These are phyloP conservation scores for Zaprionus lineosus DNA, from an alignment of 2,888 invertebrate species.

Conservation along the genomic window DNA sequence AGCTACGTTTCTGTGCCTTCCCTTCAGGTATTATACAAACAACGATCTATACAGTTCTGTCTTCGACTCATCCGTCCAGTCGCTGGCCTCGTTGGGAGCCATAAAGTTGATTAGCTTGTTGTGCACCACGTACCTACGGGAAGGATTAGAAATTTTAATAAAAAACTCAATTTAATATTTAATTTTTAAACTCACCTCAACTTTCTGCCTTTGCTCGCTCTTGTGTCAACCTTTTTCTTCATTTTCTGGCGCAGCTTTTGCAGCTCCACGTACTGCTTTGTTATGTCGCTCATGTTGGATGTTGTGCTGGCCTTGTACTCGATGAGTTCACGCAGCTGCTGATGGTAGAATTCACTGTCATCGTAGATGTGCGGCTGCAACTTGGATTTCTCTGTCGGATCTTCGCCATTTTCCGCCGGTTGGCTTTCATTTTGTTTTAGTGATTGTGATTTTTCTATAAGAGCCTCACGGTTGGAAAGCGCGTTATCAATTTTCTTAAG, in stretches of 20 bases:
- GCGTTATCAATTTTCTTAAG: constrained; percentile 92
- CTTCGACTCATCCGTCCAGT: constrained; percentile 91
- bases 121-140: constrained; percentile 88
- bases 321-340: constrained; percentile 94
- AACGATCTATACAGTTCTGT: constrained; percentile 91
- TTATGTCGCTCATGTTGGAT: constrained; percentile 92
- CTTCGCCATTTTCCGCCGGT: constrained; percentile 4
- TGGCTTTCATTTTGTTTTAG: constrained; percentile 86
- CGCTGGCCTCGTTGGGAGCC: constrained; percentile 88
- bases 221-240: constrained; percentile 96
- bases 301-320: constrained; percentile 93
- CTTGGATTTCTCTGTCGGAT: background rate
- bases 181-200: constrained; percentile 84
- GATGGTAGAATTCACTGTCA: constrained; percentile 98
- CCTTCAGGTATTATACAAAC: constrained; percentile 84
- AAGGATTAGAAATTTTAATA: background rate
- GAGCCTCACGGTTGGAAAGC: constrained; percentile 89
- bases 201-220: constrained; percentile 96
- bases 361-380: constrained; percentile 91
- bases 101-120: constrained; percentile 94
- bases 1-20: too few species aligned
- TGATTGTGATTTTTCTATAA: constrained; percentile 90
- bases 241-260: constrained; percentile 95
- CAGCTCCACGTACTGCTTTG: constrained; percentile 94
- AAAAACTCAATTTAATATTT: background rate